Conservation (phyloP, 2,888 invertebrate genomes). For the Sarcophaga rosellei region DNA sequence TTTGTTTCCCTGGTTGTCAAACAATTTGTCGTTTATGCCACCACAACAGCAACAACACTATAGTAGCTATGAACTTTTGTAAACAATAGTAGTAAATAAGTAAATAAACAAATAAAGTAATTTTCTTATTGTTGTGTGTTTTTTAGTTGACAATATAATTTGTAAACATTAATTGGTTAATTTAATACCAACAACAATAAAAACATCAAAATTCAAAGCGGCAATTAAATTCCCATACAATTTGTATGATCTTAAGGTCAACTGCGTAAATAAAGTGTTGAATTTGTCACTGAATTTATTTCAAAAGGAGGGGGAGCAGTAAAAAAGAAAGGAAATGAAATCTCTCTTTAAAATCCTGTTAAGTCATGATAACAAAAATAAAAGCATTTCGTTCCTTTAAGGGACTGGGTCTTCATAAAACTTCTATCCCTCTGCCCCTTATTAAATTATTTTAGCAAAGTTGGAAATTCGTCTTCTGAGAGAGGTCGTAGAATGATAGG, state of each 20-base stretch:
- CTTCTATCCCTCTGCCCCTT: too few species aligned
- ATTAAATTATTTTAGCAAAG: too few species aligned
- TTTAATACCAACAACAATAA: conserved; percentile 59
- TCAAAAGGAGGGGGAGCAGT: not conserved
- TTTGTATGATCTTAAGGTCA: conserved; percentile 9
- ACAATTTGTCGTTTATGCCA: conserved; percentile 50
- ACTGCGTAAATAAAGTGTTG: not conserved
- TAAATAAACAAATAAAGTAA: conserved; percentile 70
- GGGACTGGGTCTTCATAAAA: too few species aligned
- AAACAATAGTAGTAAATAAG: conserved; percentile 29
- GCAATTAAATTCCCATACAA: not conserved
- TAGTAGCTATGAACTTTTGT: not conserved
- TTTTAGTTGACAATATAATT: conserved; percentile 66
- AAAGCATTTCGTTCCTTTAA: too few species aligned
- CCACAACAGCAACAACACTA: not conserved
- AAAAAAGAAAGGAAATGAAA: too few species aligned
- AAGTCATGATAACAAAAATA: too few species aligned
- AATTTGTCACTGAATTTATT: not conserved
- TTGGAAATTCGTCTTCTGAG: too few species aligned
- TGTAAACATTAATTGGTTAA: conserved; percentile 68
- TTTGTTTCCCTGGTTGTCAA: not conserved
- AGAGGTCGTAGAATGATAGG: too few species aligned
- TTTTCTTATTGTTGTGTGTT: conserved; percentile 51
- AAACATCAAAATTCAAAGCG: not conserved
- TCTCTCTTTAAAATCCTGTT: too few species aligned